Evolutionary conservation across 2,797 vertebrate genomes (phyloP).

Genomic region (Phataginus tetradactyla): DNA sequence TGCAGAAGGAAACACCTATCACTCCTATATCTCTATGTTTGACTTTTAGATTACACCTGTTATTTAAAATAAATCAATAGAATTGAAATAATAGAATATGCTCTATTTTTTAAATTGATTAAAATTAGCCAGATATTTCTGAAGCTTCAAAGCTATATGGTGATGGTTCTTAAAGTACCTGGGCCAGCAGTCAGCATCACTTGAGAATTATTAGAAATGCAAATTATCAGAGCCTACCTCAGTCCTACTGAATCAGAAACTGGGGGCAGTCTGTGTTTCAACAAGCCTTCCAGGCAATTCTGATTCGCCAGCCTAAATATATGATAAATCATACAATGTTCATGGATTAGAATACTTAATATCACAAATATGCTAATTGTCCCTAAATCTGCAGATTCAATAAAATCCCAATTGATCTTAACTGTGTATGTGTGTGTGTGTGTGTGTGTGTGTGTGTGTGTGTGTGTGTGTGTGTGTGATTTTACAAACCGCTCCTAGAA

Average conservation of each 20-base stretch:
- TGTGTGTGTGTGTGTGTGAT: neutral
- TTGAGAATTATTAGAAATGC: neutral
- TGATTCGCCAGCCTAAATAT: neutral
- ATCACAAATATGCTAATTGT: neutral
- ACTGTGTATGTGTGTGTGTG: neutral
- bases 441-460: neutral
- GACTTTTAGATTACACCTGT: neutral
- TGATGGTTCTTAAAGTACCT: neutral
- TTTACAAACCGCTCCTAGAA: neutral
- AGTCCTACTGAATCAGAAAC: neutral
- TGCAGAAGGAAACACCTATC: neutral
- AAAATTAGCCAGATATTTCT: conserved; percentile 7
- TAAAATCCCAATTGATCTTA: neutral
- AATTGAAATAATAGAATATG: neutral
- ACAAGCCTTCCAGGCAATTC: neutral
- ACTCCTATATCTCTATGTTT: conserved; percentile 6
- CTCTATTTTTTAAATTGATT: neutral
- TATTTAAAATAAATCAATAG: conserved; percentile 34
- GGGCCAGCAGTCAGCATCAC: neutral
- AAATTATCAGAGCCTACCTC: neutral
- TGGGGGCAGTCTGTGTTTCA: neutral
- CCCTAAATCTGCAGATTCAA: neutral
- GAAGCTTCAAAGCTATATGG: conserved; percentile 14
- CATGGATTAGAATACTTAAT: neutral
- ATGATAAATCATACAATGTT: neutral